Evolutionary conservation across 1,140 invertebrate genomes (phyloP).

Genomic region (Frieseomelitta varia): DNA sequence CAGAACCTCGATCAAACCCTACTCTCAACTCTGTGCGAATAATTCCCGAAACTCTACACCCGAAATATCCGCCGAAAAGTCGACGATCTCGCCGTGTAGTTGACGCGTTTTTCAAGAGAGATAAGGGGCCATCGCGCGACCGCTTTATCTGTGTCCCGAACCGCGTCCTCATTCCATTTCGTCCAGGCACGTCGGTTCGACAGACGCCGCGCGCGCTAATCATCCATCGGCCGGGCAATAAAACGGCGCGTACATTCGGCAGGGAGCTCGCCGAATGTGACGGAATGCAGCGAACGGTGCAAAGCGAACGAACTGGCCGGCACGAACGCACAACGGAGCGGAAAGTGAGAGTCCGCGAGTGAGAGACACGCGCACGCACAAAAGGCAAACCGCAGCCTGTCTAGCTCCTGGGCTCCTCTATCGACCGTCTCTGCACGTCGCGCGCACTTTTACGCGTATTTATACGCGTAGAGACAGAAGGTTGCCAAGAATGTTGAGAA

Average conservation of each 20-base stretch:
- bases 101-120: constrained; percentile 16
- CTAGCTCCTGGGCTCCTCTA: background rate
- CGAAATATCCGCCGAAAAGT: background rate
- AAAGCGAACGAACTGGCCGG: constrained; percentile 6
- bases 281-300: constrained; percentile 19
- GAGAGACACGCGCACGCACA: constrained; percentile 38
- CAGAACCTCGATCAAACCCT: too few species aligned
- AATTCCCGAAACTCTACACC: too few species aligned
- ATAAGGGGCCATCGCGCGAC: constrained; percentile 22
- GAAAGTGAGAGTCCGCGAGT: constrained; percentile 54
- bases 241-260: constrained; percentile 26
- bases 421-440: background rate
- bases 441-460: background rate
- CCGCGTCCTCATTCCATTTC: constrained; percentile 43
- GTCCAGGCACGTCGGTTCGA: constrained; percentile 17
- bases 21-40: too few species aligned
- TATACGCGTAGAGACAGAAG: background rate
- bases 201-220: constrained; percentile 21
- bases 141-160: constrained; percentile 20
- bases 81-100: constrained; percentile 10
- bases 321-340: constrained; percentile 17
- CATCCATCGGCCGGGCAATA: constrained; percentile 19
- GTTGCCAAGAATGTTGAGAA: background rate
- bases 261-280: constrained; percentile 18
- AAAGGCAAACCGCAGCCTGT: background rate